Percentiles rank a stretch among this genome's conserved stretches.
These are phyloP conservation scores for Pachyramphus minor DNA, from an alignment of 2,113 vertebrate genomes.

Conservation along the genomic window DNA sequence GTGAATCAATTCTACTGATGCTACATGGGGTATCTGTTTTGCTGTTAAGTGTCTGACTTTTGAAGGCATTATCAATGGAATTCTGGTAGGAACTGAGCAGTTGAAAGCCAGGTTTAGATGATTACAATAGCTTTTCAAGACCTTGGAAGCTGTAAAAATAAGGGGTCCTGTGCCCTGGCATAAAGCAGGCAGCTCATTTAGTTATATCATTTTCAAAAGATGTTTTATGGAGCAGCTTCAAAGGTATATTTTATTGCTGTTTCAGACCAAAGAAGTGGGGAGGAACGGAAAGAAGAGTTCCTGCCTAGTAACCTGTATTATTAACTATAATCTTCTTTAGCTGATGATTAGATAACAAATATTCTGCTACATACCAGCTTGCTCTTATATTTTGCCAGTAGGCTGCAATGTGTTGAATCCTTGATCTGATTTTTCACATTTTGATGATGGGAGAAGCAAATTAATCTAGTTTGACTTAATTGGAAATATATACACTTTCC, in stretches of 20 bases:
- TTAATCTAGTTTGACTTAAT: slow-evolving; percentile 28
- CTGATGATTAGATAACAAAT: background rate
- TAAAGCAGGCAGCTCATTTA: background rate
- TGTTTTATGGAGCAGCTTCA: background rate
- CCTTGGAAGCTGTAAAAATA: background rate
- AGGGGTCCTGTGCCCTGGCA: background rate
- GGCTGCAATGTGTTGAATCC: background rate
- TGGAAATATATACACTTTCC: slow-evolving; percentile 19
- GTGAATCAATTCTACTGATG: background rate
- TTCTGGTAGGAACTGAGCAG: slow-evolving; percentile 2
- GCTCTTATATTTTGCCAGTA: background rate
- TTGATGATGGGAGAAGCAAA: slow-evolving; percentile 4
- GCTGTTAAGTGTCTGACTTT: background rate
- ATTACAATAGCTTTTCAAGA: background rate
- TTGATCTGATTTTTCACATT: slow-evolving; percentile 17
- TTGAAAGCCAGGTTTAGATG: slow-evolving; percentile 16
- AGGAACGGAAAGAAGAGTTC: background rate
- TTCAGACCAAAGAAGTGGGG: background rate
- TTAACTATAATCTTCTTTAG: background rate
- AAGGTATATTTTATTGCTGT: background rate
- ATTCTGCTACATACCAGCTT: background rate
- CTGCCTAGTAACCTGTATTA: background rate
- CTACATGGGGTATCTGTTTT: background rate
- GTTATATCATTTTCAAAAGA: slow-evolving; percentile 9
- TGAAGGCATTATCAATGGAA: background rate